Base-by-base conservation (phyloP, 1,140 invertebrate species). In the Lepidurus arcticus region DNA sequence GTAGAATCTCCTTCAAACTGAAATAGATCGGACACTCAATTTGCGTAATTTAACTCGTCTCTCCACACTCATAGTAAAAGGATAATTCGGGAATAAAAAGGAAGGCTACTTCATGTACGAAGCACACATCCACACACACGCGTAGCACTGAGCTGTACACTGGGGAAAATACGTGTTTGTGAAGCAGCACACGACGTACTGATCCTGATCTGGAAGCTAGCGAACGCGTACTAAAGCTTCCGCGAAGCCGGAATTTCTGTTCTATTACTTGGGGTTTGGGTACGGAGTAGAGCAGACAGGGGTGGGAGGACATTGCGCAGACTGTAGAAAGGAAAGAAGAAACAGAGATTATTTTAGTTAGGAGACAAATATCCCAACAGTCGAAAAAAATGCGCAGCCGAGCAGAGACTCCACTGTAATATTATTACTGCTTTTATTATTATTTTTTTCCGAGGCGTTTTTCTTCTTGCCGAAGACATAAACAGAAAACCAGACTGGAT, bases 401-500 rank as follows among this genome's bases (percentile, higher is more conserved):
- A n/a, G n/a, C 21, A 21, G 53, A 65, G 53, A 65, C 53, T n/a
- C 53, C 53, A 65, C 16, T 65, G 53, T 65, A 65, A 65, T 65
- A 65, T n/a, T 65, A 65, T 65, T 65, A 65, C 53, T 65, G 4
- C 34, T 4, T 34, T 34, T 34, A n/a, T 65, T 13, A 21, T 21
- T 24, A 24, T 65, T 65, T 65, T 65, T 65, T 16, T 21, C 7
- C 7, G 16, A 7, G 21, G 7, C 53, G 21, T 65, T 65, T 65
- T 65, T 13, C 21, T 65, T 65, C 53, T 4, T 34, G 34, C 0
- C 34, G 34, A 65, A 65, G 53, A 13, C 53, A 65, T 65, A 65
- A 65, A 65, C 53, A 65, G 53, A 65, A 65, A 65, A n/a, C 53
- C 53, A 13, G 1, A 13, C 45, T 47, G 4, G 34, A 34, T 34